Evolutionary conservation across 2,113 vertebrate species (phyloP).

Genomic region (Capreolus pygargus): DNA sequence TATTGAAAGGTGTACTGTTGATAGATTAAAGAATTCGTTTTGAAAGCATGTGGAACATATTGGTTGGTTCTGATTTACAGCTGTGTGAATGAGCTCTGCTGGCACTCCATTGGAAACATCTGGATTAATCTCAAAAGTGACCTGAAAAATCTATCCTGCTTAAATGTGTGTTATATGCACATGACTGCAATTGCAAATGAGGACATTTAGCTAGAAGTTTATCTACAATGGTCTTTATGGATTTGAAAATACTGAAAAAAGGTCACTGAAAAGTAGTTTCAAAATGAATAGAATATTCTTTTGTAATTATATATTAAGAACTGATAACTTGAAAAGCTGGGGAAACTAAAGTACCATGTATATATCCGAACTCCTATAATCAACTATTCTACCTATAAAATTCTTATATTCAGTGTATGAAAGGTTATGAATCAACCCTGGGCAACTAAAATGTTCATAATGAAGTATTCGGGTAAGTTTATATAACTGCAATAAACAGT

Average conservation of each 20-base stretch:
- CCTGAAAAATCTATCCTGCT: slow-evolving; percentile 3
- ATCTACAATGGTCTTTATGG: not conserved
- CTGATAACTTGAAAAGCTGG: not conserved
- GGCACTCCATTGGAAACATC: slow-evolving; percentile 44
- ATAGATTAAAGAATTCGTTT: slow-evolving; percentile 54
- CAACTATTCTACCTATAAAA: not conserved
- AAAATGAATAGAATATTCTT: not conserved
- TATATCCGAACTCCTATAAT: not conserved
- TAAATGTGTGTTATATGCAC: not conserved
- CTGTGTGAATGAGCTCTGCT: slow-evolving; percentile 17
- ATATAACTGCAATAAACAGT: not conserved
- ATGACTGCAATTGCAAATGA: not conserved
- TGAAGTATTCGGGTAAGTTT: not conserved
- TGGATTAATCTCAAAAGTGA: slow-evolving; percentile 46
- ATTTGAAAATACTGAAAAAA: not conserved
- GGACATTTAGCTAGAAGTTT: not conserved
- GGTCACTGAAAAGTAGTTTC: not conserved
- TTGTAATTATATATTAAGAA: not conserved
- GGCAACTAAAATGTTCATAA: not conserved
- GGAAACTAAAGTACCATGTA: not conserved
- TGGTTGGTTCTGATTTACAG: slow-evolving; percentile 31
- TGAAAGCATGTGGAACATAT: slow-evolving; percentile 19
- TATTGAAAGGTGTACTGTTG: slow-evolving; percentile 47
- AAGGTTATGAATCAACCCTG: not conserved
- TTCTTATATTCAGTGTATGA: not conserved